Evolutionary conservation across 2,113 vertebrate species (phyloP).

Genomic region (Anolis sagrei): DNA sequence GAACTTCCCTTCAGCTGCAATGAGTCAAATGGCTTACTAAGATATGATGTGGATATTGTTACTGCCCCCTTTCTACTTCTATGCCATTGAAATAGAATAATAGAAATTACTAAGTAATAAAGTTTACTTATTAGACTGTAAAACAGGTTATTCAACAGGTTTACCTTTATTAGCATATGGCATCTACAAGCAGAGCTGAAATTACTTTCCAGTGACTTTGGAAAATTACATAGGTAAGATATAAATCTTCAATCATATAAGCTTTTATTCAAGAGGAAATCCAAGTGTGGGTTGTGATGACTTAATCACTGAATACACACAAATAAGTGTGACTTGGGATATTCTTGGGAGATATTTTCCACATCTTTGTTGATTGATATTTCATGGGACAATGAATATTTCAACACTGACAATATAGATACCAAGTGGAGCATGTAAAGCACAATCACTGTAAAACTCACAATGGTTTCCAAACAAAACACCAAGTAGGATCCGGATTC

Average conservation of each 20-base stretch:
- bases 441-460: background rate
- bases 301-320: background rate
- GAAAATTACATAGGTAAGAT: background rate
- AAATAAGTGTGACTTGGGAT: background rate
- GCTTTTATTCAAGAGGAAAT: background rate
- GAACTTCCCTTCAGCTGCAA: background rate
- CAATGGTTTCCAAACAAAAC: constrained; percentile 13
- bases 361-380: background rate
- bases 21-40: background rate
- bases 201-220: background rate
- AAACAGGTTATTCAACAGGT: background rate
- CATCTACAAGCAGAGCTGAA: background rate
- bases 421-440: background rate
- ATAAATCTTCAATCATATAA: background rate
- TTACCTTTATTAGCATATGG: background rate
- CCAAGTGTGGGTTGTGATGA: background rate
- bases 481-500: background rate
- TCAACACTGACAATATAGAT: background rate
- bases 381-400: constrained; percentile 1
- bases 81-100: background rate
- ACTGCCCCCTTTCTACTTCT: background rate
- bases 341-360: background rate
- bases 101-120: background rate
- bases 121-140: background rate
- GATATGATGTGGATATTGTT: background rate